phyloP scores from a whole-genome alignment of 2,113 vertebrate genomes.

The Pachyramphus minor region DNA sequence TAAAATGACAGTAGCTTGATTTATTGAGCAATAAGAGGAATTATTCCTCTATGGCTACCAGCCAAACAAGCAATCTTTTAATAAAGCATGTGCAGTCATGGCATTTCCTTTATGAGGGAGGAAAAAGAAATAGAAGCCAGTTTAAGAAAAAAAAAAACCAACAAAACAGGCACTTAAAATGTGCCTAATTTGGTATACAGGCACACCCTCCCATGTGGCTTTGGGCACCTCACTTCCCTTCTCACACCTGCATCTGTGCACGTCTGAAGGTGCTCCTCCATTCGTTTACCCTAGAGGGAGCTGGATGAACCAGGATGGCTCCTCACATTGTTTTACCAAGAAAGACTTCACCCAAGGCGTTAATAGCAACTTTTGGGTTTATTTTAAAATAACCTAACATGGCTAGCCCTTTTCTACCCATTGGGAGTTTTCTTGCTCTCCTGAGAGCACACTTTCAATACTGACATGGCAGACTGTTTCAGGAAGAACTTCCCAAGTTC shows the following conservation, averaged over 20 bases:
- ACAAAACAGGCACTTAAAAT: not conserved
- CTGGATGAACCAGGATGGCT: not conserved
- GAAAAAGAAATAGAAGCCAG: not conserved
- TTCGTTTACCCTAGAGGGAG: not conserved
- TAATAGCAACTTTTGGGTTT: not conserved
- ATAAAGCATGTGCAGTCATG: not conserved
- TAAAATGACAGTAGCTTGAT: conserved; percentile 16
- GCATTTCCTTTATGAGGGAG: not conserved
- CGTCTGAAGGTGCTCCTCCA: not conserved
- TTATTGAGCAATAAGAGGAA: conserved; percentile 22
- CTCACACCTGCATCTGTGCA: not conserved
- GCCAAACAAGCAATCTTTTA: conserved; percentile 40
- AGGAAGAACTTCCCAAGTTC: not conserved
- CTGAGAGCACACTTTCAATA: not conserved
- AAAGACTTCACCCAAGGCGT: not conserved
- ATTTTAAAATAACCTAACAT: not conserved
- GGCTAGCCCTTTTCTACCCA: not conserved
- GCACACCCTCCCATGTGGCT: not conserved
- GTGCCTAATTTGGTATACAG: not conserved
- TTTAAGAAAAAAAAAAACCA: not conserved
- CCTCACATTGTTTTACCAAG: not conserved
- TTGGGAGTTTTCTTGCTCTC: not conserved
- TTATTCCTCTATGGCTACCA: not conserved
- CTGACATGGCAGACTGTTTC: not conserved
- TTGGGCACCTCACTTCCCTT: not conserved